Evolutionary conservation across 2,113 vertebrate species (phyloP).

Genomic region (Myotis lucifugus): DNA sequence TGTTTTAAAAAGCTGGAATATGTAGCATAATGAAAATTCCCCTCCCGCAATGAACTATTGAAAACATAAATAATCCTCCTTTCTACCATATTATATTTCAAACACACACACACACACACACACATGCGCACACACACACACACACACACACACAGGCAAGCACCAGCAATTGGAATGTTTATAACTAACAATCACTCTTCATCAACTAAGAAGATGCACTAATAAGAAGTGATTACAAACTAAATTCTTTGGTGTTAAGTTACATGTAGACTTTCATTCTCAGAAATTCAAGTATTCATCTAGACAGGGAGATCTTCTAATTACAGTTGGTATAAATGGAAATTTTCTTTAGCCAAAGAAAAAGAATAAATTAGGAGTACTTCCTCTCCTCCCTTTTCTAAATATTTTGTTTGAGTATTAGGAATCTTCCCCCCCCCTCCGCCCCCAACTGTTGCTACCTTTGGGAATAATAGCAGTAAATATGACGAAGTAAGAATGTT

Average conservation of each 20-base stretch:
- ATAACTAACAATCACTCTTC: neutral
- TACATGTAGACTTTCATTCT: neutral
- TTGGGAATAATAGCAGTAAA: neutral
- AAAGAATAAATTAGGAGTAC: neutral
- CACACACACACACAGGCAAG: neutral
- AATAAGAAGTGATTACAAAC: slow-evolving; percentile 32
- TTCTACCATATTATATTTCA: slow-evolving; percentile 1
- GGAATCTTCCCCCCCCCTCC: neutral
- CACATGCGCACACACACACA: neutral
- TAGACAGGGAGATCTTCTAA: neutral
- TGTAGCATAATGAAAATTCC: neutral
- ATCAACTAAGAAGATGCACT: neutral
- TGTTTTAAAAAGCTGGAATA: neutral
- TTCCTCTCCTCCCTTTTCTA: neutral
- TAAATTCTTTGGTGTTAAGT: neutral
- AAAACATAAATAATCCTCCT: neutral
- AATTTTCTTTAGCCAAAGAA: neutral
- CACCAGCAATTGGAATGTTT: neutral
- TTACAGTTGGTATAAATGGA: neutral
- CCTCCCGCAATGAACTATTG: neutral
- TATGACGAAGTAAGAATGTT: neutral
- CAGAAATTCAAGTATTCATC: neutral
- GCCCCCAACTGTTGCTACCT: neutral
- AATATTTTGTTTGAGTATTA: neutral
- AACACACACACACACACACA: neutral